These are phyloP conservation scores for Zapus hudsonius DNA, from an alignment of 2,113 vertebrate species.

Conservation along the genomic window DNA sequence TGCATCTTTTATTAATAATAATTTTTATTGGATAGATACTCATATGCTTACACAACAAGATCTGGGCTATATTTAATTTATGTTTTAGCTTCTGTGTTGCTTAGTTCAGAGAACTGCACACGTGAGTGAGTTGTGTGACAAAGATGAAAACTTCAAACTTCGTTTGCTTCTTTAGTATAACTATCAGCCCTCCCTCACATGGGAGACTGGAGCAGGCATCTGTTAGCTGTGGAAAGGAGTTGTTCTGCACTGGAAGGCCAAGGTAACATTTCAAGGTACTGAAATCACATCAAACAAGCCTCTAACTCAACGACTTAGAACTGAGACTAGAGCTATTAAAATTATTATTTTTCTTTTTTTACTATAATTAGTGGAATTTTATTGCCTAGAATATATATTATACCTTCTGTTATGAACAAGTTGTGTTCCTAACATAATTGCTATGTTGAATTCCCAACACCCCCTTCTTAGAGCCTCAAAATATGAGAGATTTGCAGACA, in stretches of 20 bases:
- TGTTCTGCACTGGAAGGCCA: not conserved
- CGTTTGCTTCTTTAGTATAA: not conserved
- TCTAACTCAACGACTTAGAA: not conserved
- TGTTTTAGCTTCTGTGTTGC: not conserved
- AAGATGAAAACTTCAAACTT: not conserved
- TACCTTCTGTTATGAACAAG: too few relatives aligned
- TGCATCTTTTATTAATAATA: not conserved
- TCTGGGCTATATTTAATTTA: not conserved
- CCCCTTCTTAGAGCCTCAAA: too few relatives aligned
- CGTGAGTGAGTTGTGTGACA: not conserved
- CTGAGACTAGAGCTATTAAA: not conserved
- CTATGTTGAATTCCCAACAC: too few relatives aligned
- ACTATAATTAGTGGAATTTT: too few relatives aligned
- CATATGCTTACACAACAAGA: not conserved
- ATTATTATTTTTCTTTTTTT: too few relatives aligned
- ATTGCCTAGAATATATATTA: too few relatives aligned
- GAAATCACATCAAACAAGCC: not conserved
- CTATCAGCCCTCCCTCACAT: not conserved
- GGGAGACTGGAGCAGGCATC: not conserved
- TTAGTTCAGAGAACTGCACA: conserved; percentile 1
- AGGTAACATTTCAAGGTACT: not conserved
- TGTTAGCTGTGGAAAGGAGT: not conserved
- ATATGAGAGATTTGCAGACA: too few relatives aligned
- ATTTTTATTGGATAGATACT: not conserved
- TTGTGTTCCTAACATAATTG: too few relatives aligned